Evolutionary conservation across 2,888 invertebrate species (phyloP).

Genomic region (Homarus gammarus): DNA sequence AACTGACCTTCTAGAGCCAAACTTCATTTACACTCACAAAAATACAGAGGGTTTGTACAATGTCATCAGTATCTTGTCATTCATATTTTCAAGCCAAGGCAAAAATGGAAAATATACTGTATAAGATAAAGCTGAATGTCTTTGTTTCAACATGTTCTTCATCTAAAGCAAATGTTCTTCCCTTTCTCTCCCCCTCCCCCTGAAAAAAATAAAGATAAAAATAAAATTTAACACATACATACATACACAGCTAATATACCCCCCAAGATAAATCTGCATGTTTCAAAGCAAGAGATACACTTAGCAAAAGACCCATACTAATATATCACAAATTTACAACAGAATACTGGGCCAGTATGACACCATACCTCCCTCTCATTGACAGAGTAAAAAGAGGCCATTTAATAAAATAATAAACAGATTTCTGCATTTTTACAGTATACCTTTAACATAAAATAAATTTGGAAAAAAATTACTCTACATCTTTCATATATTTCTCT

Average conservation of each 20-base stretch:
- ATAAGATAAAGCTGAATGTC: neutral
- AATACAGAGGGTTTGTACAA: slow-evolving; percentile 39
- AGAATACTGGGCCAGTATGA: neutral
- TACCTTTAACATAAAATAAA: neutral
- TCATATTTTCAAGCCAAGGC: slow-evolving; percentile 11
- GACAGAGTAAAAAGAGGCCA: neutral
- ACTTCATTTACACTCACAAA: neutral
- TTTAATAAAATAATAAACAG: slow-evolving; percentile 15
- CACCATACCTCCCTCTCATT: neutral
- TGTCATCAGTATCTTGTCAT: slow-evolving; percentile 27
- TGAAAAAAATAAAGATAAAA: neutral
- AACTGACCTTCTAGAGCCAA: neutral
- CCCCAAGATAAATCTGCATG: neutral
- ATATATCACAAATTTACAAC: slow-evolving; percentile 4
- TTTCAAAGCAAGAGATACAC: neutral
- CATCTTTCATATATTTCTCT: slow-evolving; percentile 31
- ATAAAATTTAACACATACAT: too few relatives aligned
- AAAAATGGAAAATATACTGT: slow-evolving; percentile 30
- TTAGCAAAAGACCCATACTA: neutral
- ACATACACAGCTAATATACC: neutral
- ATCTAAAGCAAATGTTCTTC: neutral
- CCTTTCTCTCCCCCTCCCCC: neutral
- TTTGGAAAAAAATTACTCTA: neutral
- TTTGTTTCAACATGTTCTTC: neutral
- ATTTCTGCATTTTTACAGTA: neutral